Evolutionary conservation across 2,888 invertebrate species (phyloP), one percentile per base, ranked within the genome.

Genomic region (Ennomos fuscantarius): DNA sequence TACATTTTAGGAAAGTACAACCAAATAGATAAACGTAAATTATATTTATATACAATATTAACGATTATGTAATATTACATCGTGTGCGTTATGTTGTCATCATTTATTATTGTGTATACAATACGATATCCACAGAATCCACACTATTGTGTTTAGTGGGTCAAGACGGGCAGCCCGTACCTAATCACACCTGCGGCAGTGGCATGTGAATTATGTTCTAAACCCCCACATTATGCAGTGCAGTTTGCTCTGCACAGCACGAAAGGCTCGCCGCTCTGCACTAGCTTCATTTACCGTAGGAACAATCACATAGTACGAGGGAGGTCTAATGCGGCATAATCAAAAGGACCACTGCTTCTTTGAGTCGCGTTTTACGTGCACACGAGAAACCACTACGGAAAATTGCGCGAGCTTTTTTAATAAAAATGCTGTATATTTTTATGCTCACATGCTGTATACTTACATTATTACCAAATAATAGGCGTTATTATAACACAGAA

Each of bases 171-270:
- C 66, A 62, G 47, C 55, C 46, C 50, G 50, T 55, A 66, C 50
- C 55, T 73, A 73, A 75, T 76, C 68, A 69, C 58, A 35, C 58
- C 62, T 67, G 60, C 62, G 31, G 24, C 47, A 24, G 24, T 24
- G 40, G 31, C 52, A 66, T 59, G 60, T 60, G 62, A 68, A 65
- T 70, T 70, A 74, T 71, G 69, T 72, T 48, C 67, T 55, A 60
- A 72, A 69, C 65, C 76, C 72, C 68, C 75, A 79, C 76, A 70
- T 65, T 70, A 68, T 55, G 55, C 59, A 55, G 43, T 36, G 33
- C 24, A 24, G 24, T 1, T 24, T 2, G 24, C 24, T 24, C 24
- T 24, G 24, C 24, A 24, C 24, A 55, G 35, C 36, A 59, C 54
- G n/a, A 59, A 55, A 56, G 51, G 48, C 45, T 44, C 35, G 11